Conservation (phyloP, 2,113 vertebrate species). For the Crotalus helleri region DNA sequence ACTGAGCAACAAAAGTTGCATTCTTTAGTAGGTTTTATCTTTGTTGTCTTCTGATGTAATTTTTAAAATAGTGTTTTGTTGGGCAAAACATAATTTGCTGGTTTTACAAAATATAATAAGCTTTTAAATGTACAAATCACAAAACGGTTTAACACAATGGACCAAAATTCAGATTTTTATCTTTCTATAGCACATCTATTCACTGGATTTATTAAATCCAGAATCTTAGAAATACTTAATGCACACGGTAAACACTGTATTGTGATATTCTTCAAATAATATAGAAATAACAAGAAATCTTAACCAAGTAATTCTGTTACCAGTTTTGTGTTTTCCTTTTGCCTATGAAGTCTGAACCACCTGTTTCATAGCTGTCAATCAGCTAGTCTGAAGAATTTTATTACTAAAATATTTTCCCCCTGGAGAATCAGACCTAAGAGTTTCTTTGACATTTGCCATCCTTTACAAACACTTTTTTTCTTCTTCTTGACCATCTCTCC, state of each 20-base stretch:
- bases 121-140: background rate
- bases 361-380: background rate
- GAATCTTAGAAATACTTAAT: background rate
- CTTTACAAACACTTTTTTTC: background rate
- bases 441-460: background rate
- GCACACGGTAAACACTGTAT: background rate
- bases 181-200: background rate
- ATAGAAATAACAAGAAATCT: background rate
- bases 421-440: background rate
- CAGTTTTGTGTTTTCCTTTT: background rate
- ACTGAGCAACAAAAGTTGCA: background rate
- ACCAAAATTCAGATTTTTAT: background rate
- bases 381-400: background rate
- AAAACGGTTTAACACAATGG: background rate
- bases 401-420: background rate
- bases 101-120: background rate
- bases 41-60: background rate
- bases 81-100: background rate
- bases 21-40: background rate
- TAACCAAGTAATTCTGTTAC: background rate
- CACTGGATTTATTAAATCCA: slow-evolving; percentile 28
- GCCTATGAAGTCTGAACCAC: background rate
- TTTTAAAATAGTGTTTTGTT: background rate
- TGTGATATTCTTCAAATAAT: background rate
- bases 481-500: background rate